Percentiles rank a stretch among this genome's conserved stretches.
phyloP scores from a whole-genome alignment of 1,140 invertebrate species.

The Tigriopus japonicus region DNA sequence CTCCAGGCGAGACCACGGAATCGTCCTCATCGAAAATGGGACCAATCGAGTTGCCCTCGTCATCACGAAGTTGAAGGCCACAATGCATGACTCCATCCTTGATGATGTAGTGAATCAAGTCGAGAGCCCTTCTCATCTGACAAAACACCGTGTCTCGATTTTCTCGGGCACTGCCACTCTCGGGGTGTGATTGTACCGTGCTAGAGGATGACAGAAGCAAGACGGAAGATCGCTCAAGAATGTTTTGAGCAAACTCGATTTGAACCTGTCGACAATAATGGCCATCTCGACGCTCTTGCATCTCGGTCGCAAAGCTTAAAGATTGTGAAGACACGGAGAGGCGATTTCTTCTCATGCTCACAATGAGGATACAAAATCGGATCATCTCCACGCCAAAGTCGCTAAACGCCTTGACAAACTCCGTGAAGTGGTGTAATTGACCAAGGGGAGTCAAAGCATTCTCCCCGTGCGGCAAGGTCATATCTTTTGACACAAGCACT shows the following conservation, averaged over 20 bases:
- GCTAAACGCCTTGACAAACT: conserved; percentile 96
- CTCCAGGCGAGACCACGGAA: conserved; percentile 25
- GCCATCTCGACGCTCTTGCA: conserved; percentile 64
- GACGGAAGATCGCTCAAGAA: conserved; percentile 91
- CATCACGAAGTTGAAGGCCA: conserved; percentile 28
- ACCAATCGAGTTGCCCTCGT: conserved; percentile 21
- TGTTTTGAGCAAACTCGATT: conserved; percentile 80
- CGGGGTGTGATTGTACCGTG: conserved; percentile 81
- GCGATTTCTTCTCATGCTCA: no score
- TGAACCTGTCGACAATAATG: conserved; percentile 84
- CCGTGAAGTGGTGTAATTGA: conserved; percentile 82
- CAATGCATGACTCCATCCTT: conserved; percentile 64
- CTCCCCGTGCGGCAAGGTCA: not conserved
- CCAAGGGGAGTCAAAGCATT: not conserved
- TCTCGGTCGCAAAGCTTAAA: no score
- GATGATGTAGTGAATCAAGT: conserved; percentile 90
- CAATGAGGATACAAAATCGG: conserved; percentile 36
- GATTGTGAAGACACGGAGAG: no score
- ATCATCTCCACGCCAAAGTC: conserved; percentile 98
- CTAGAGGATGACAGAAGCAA: conserved; percentile 92
- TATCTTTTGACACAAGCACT: conserved; percentile 67
- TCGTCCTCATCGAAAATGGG: conserved; percentile 24
- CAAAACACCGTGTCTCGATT: conserved; percentile 93
- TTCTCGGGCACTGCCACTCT: conserved; percentile 72
- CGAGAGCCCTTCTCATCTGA: conserved; percentile 89